These are phyloP conservation scores for Anastatus disparis DNA, from an alignment of 1,140 invertebrate genomes.

Conservation along the genomic window DNA sequence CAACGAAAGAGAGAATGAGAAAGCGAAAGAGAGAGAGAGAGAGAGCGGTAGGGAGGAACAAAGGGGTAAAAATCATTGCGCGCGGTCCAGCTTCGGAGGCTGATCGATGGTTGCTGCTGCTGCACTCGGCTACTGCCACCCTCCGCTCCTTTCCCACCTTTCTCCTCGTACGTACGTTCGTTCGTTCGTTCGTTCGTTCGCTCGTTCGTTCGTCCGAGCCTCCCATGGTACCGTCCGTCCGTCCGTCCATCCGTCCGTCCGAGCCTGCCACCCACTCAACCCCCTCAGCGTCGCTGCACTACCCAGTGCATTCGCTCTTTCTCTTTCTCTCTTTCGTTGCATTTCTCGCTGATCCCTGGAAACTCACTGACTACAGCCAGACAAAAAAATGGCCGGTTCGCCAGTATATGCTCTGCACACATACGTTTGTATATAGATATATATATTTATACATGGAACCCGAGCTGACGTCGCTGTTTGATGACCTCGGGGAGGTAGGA, in stretches of 20 bases:
- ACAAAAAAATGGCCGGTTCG: conserved; percentile 67
- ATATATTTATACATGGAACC: too few species aligned
- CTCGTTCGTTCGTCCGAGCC: conserved; percentile 49
- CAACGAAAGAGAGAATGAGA: conserved; percentile 17
- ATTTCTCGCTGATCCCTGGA: conserved; percentile 66
- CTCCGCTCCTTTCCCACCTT: conserved; percentile 52
- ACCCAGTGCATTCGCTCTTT: conserved; percentile 26
- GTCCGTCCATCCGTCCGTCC: conserved; percentile 47
- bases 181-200: conserved; percentile 42
- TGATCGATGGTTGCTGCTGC: conserved; percentile 65
- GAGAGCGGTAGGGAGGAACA: conserved; percentile 56
- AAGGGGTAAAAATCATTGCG: conserved; percentile 69
- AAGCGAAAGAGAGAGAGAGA: conserved; percentile 45
- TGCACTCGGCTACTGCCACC: not conserved
- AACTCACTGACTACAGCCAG: conserved; percentile 67
- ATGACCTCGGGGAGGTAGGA: conserved; percentile 62
- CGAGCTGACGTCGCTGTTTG: conserved; percentile 66
- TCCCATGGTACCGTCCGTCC: conserved; percentile 50
- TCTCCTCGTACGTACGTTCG: conserved; percentile 46
- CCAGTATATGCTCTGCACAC: conserved; percentile 54
- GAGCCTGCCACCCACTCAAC: conserved; percentile 20
- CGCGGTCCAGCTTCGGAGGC: conserved; percentile 67
- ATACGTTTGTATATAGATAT: too few species aligned
- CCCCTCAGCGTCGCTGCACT: conserved; percentile 31
- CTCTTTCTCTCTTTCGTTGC: conserved; percentile 36